A percentile compares a stretch with the other conserved stretches of the same genome.
Evolutionary conservation across 1,140 invertebrate genomes (phyloP).

Genomic region (Akabosia matsudoensis): DNA sequence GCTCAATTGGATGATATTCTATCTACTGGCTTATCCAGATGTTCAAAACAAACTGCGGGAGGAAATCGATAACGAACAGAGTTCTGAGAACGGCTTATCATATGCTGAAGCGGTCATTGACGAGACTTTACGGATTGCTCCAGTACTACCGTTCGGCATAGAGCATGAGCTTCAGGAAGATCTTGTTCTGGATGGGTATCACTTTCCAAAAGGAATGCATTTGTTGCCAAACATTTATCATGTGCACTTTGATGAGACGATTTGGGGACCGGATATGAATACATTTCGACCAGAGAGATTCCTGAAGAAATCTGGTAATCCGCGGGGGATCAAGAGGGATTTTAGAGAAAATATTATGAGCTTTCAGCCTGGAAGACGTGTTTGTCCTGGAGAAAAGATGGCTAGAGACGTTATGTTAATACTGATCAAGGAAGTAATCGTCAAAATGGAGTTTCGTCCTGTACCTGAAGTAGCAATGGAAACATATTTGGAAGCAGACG

Average conservation of each 20-base stretch:
- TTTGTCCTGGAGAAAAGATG: too few species aligned
- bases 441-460: too few species aligned
- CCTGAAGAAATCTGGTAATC: constrained; percentile 44
- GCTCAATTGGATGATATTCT: neutral
- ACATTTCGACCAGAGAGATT: constrained; percentile 50
- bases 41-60: neutral
- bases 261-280: constrained; percentile 48
- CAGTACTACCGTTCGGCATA: constrained; percentile 36
- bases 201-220: constrained; percentile 50
- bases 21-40: neutral
- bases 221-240: constrained; percentile 50
- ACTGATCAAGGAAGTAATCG: too few species aligned
- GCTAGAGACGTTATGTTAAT: too few species aligned
- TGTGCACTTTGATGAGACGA: constrained; percentile 47
- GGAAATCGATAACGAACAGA: neutral
- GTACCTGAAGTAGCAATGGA: too few species aligned
- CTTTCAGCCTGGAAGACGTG: too few species aligned
- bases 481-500: too few species aligned
- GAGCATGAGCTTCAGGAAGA: constrained; percentile 36
- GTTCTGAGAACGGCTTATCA: constrained; percentile 35
- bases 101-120: constrained; percentile 48
- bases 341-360: too few species aligned
- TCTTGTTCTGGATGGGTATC: constrained; percentile 47
- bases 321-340: too few species aligned
- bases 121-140: constrained; percentile 41